phyloP scores from a whole-genome alignment of 37 sponge, comb jelly and placozoan species.

The Mnemiopsis leidyi region DNA sequence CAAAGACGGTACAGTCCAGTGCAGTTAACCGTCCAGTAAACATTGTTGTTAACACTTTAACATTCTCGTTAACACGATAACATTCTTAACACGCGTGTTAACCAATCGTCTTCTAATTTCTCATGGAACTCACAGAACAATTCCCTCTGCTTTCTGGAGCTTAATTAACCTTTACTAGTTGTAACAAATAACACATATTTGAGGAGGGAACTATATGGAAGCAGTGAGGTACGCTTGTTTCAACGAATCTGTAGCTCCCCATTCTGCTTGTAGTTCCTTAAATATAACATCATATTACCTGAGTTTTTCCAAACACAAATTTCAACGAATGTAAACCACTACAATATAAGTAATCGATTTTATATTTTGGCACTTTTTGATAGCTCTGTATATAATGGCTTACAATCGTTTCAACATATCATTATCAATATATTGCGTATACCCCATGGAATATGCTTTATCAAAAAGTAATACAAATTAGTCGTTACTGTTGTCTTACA shows the following conservation, averaged over 20 bases:
- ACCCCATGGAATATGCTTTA: neutral
- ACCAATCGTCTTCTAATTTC: no score
- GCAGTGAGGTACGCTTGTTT: neutral
- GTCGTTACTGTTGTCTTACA: neutral
- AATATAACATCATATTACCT: neutral
- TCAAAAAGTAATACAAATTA: neutral
- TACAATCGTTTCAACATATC: neutral
- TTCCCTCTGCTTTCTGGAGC: no score
- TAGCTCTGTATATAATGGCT: no score
- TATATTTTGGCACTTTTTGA: no score
- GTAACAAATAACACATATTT: neutral
- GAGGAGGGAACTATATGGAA: neutral
- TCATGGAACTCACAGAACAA: no score
- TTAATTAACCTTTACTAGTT: no score
- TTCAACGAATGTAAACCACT: neutral
- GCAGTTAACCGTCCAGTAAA: no score
- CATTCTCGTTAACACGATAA: no score
- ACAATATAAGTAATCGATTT: no score
- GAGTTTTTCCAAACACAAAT: neutral
- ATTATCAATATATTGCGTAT: neutral
- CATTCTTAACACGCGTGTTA: no score
- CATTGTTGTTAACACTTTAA: no score
- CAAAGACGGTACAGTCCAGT: no score
- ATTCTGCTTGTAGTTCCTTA: neutral
- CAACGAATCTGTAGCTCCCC: neutral